A percentile compares a stretch with the other conserved stretches of the same genome.
Conservation (phyloP, 2,797 vertebrate genomes). For the Darevskia nairensis region DNA sequence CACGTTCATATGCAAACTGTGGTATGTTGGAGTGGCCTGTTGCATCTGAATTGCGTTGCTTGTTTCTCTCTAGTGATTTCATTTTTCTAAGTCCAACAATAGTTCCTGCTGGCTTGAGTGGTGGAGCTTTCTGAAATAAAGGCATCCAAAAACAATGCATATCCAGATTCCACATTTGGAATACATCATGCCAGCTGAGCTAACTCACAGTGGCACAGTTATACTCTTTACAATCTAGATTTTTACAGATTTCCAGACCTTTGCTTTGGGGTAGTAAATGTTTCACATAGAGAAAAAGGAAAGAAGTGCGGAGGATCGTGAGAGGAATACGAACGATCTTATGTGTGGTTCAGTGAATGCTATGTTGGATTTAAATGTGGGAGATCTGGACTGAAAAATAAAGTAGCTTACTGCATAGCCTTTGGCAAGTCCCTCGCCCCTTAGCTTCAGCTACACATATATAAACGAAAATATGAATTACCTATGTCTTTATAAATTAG, state of each 20-base stretch:
- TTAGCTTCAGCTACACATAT: background rate
- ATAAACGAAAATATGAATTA: background rate
- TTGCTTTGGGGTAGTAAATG: background rate
- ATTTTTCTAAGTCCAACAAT: background rate
- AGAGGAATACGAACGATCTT: background rate
- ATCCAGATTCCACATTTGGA: background rate
- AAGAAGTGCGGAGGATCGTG: background rate
- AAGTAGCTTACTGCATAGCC: background rate
- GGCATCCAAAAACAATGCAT: background rate
- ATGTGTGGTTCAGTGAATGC: background rate
- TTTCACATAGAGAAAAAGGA: background rate
- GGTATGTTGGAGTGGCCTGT: background rate
- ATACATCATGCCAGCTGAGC: background rate
- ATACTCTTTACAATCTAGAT: background rate
- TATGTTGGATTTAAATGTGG: background rate
- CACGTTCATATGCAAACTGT: background rate
- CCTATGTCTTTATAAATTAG: slow-evolving; percentile 13
- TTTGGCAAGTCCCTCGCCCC: background rate
- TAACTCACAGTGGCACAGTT: background rate
- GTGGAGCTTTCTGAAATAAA: background rate
- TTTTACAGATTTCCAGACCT: background rate
- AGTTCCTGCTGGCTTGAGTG: background rate
- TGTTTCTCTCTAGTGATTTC: background rate
- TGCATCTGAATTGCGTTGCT: background rate
- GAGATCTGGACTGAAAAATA: background rate